Evolutionary conservation across 2,888 invertebrate genomes (phyloP).

Genomic region (Hymenopus coronatus): DNA sequence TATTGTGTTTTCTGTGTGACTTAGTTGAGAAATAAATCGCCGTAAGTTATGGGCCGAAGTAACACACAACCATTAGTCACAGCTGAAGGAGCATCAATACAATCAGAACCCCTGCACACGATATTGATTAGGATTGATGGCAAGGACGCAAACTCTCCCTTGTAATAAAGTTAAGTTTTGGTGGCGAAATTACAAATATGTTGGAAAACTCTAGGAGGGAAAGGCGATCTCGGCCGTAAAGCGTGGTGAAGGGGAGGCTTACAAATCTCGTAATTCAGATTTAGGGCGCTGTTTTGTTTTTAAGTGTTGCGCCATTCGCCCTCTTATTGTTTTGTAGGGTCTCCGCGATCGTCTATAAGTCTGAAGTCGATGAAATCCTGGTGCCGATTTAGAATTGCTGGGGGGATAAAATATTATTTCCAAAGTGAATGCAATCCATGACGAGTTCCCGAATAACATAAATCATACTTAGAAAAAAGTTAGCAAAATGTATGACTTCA

Average conservation of each 20-base stretch:
- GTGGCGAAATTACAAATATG: slow-evolving; percentile 10
- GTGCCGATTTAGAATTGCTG: neutral
- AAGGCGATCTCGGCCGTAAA: neutral
- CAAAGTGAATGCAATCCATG: too few species aligned
- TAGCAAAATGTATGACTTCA: too few species aligned
- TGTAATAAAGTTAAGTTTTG: slow-evolving; percentile 24
- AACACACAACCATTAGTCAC: slow-evolving; percentile 21
- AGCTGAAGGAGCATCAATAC: slow-evolving; percentile 3
- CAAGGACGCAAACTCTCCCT: slow-evolving; percentile 10
- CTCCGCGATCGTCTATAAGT: neutral
- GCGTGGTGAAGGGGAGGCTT: neutral
- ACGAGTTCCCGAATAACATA: too few species aligned
- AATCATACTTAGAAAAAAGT: too few species aligned
- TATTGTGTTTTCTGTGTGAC: neutral
- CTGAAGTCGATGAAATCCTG: neutral
- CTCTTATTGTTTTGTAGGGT: neutral
- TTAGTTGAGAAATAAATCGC: neutral
- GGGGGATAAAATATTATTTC: neutral
- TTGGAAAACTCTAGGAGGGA: slow-evolving; percentile 1
- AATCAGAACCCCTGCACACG: neutral
- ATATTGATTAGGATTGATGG: slow-evolving; percentile 28
- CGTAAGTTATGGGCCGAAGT: neutral
- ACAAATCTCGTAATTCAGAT: neutral
- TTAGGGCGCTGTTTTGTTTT: neutral
- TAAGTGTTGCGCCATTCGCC: neutral